phyloP scores from a whole-genome alignment of 2,888 invertebrate genomes.

The Lasiommata megera region DNA sequence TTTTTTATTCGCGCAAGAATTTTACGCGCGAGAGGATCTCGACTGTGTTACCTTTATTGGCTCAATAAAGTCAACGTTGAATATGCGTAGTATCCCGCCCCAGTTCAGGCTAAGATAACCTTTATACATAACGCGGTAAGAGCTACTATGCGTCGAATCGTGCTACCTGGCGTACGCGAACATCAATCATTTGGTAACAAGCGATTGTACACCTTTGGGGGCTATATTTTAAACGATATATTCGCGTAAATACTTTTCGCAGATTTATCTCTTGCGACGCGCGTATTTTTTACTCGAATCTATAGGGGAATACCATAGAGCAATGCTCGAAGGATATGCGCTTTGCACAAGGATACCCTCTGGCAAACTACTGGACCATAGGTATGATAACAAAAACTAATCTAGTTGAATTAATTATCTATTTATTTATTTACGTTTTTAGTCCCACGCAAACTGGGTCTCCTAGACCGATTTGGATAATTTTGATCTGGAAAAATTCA shows the following conservation, averaged over 20 bases:
- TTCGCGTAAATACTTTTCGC: constrained; percentile 8
- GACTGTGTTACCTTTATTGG: constrained; percentile 19
- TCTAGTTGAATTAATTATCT: too few species aligned
- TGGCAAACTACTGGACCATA: not conserved
- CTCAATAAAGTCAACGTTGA: constrained; percentile 17
- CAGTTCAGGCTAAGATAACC: constrained; percentile 2
- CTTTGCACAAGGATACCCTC: not conserved
- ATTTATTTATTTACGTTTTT: too few species aligned
- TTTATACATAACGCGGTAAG: not conserved
- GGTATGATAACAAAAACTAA: too few species aligned
- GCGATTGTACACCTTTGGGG: constrained; percentile 15
- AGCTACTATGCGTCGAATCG: not conserved
- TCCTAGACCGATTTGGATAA: too few species aligned
- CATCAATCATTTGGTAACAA: constrained; percentile 8
- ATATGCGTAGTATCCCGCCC: constrained; percentile 9
- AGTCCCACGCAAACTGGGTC: too few species aligned
- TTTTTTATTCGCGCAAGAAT: constrained; percentile 13
- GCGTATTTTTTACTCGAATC: constrained; percentile 9
- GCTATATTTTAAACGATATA: constrained; percentile 16
- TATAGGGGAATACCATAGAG: constrained; percentile 5
- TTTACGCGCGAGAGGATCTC: constrained; percentile 15
- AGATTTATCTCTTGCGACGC: constrained; percentile 10
- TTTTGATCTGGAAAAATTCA: too few species aligned
- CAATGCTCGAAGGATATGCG: not conserved
- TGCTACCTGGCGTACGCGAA: not conserved